phyloP scores from a whole-genome alignment of 2,888 invertebrate genomes.

The Choristoneura rosaceana region DNA sequence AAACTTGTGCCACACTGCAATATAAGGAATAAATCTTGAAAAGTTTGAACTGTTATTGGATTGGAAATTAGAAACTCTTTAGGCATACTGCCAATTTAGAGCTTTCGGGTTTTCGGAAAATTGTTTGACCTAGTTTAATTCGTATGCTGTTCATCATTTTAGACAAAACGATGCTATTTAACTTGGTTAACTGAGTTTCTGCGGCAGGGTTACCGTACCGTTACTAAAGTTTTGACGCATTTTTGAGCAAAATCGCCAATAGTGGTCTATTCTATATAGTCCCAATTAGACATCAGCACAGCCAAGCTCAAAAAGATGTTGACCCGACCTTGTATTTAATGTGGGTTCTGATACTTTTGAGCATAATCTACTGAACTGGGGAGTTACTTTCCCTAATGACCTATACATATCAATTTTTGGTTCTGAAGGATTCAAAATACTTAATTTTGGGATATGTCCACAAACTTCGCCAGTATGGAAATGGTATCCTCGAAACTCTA shows the following conservation, averaged over 20 bases:
- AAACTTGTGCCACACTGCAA: constrained; percentile 10
- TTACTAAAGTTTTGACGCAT: no score
- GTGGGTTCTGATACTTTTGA: neutral
- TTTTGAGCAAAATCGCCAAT: no score
- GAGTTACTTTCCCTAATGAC: neutral
- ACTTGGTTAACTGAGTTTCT: neutral
- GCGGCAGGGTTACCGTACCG: neutral
- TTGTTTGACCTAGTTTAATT: constrained; percentile 5
- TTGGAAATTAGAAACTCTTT: constrained; percentile 13
- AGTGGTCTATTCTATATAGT: no score
- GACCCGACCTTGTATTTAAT: no score
- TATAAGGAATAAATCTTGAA: constrained; percentile 14
- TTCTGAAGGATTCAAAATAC: neutral
- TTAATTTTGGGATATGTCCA: neutral
- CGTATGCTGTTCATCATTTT: neutral
- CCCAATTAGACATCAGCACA: no score
- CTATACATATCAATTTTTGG: neutral
- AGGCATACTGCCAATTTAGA: constrained; percentile 5
- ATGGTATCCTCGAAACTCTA: neutral
- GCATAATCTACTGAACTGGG: neutral
- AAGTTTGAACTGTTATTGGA: constrained; percentile 4
- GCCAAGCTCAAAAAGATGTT: no score
- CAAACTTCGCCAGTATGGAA: neutral
- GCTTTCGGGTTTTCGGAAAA: constrained; percentile 7
- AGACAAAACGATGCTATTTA: neutral